Percentiles rank a stretch among this genome's conserved stretches.
phyloP scores from a whole-genome alignment of 2,113 vertebrate species.

The Catharus bicknelli region DNA sequence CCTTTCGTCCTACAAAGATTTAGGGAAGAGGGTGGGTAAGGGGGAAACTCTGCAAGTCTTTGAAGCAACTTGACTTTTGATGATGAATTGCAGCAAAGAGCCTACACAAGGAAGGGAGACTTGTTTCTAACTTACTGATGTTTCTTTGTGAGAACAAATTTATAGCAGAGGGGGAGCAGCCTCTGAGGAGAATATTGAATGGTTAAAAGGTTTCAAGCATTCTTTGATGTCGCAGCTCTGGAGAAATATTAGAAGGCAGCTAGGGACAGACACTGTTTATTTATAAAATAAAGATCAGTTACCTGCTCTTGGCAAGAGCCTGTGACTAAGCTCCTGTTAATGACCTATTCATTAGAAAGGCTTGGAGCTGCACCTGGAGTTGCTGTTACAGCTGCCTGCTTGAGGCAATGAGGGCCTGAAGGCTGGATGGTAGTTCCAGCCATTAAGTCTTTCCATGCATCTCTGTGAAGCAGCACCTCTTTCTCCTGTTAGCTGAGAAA shows the following conservation, averaged over 20 bases:
- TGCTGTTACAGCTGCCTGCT: background rate
- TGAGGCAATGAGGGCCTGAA: background rate
- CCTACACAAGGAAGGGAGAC: slow-evolving; percentile 26
- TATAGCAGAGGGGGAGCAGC: slow-evolving; percentile 52
- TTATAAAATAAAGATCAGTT: slow-evolving; percentile 74
- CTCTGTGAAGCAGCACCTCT: background rate
- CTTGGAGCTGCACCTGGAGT: slow-evolving; percentile 11
- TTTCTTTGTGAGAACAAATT: slow-evolving; percentile 67
- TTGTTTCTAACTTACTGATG: slow-evolving; percentile 69
- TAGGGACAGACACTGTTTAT: slow-evolving; percentile 23
- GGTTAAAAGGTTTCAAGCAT: slow-evolving; percentile 32
- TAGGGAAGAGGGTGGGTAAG: slow-evolving; percentile 11
- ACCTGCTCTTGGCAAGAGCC: slow-evolving; percentile 60
- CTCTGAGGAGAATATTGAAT: slow-evolving; percentile 38
- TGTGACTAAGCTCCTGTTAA: slow-evolving; percentile 44
- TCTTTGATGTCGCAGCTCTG: slow-evolving; percentile 57
- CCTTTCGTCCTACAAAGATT: slow-evolving; percentile 26
- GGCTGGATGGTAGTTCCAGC: background rate
- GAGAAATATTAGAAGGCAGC: slow-evolving; percentile 36
- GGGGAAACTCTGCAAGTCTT: slow-evolving; percentile 46
- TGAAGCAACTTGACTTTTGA: slow-evolving; percentile 60
- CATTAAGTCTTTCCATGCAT: background rate
- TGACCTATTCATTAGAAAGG: slow-evolving; percentile 36
- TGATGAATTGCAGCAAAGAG: slow-evolving; percentile 58
- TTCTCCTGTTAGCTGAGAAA: background rate